Percentiles rank a stretch among this genome's conserved stretches.
Conservation (phyloP, 2,113 vertebrate species). For the Platysteira castanea region DNA sequence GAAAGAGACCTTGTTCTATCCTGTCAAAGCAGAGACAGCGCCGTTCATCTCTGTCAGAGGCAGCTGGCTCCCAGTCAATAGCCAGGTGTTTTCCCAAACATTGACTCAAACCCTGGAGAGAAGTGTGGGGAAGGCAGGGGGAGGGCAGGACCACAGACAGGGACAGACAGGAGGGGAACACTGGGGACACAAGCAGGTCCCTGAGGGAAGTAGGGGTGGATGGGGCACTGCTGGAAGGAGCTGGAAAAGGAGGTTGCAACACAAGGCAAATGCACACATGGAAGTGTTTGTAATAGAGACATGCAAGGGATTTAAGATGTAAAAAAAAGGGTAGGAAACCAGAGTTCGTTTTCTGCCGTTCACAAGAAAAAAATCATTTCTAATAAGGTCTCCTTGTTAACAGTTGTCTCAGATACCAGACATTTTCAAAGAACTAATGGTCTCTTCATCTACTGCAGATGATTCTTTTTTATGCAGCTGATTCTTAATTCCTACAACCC, state of each 20-base stretch:
- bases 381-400: neutral
- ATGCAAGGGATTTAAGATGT: neutral
- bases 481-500: constrained; percentile 33
- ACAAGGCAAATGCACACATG: accelerated
- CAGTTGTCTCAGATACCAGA: neutral
- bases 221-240: neutral
- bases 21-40: neutral
- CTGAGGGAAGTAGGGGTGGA: accelerated
- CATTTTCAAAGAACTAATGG: constrained; percentile 14
- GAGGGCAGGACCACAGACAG: neutral
- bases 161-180: neutral
- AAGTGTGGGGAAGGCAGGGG: neutral
- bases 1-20: neutral
- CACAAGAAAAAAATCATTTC: neutral
- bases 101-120: accelerated
- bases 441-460: constrained; percentile 15
- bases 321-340: neutral
- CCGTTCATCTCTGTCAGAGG: neutral
- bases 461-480: constrained; percentile 10
- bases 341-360: neutral
- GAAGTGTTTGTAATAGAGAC: neutral
- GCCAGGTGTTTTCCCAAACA: neutral
- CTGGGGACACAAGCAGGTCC: too few species aligned
- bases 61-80: neutral
- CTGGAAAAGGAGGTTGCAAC: neutral